phyloP scores from a whole-genome alignment of 2,888 invertebrate genomes.

The Minunthozetes semirufus region DNA sequence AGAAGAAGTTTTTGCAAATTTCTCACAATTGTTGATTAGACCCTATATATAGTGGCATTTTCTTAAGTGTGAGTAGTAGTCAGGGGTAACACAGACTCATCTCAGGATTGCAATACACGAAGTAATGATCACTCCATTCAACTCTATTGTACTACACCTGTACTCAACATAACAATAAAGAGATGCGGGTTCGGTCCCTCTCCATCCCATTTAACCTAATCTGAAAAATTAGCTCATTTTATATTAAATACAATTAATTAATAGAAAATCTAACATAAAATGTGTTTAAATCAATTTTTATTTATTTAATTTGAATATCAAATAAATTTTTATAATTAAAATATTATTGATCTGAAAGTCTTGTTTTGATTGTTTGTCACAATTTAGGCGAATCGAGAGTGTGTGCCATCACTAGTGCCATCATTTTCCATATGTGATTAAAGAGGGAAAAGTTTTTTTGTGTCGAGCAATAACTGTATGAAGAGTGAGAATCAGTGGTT shows the following conservation, averaged over 20 bases:
- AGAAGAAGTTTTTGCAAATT: constrained; percentile 10
- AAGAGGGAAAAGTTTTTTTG: neutral
- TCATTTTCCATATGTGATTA: constrained; percentile 10
- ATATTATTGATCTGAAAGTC: no score
- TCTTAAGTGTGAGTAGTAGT: constrained; percentile 4
- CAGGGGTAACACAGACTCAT: constrained; percentile 20
- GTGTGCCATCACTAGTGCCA: neutral
- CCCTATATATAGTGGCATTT: constrained; percentile 7
- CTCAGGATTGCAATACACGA: constrained; percentile 19
- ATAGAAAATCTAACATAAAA: no score
- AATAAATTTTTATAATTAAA: no score
- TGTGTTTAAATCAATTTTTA: no score
- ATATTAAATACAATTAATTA: no score
- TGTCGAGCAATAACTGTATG: neutral
- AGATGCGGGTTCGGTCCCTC: neutral
- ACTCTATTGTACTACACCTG: constrained; percentile 23
- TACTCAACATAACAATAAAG: neutral
- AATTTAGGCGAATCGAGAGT: no score
- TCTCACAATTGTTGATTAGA: constrained; percentile 25
- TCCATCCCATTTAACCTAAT: neutral
- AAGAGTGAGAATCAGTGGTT: neutral
- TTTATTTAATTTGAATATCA: no score
- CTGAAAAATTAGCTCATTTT: neutral
- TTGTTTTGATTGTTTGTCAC: no score
- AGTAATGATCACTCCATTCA: neutral